phyloP scores from a whole-genome alignment of 2,888 invertebrate genomes.

The Plagodis dolabraria region DNA sequence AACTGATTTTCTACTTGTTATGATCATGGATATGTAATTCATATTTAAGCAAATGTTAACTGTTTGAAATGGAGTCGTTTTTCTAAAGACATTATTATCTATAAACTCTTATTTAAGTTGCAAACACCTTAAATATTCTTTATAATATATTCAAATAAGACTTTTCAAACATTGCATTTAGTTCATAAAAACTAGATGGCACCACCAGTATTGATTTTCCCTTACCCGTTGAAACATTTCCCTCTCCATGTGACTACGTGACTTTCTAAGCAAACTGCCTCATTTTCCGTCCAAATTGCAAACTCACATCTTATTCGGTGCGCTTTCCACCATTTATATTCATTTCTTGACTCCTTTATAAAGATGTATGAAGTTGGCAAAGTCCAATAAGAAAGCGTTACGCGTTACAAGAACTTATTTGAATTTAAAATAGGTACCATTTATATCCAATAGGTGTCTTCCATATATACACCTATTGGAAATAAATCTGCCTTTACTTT shows the following conservation, averaged over 20 bases:
- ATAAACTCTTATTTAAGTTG: too few species aligned
- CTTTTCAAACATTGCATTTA: too few species aligned
- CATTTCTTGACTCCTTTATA: slow-evolving; percentile 68
- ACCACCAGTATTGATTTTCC: slow-evolving; percentile 41
- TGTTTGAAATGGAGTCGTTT: too few species aligned
- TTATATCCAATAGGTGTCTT: too few species aligned
- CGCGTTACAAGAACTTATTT: slow-evolving; percentile 50
- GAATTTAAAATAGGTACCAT: slow-evolving; percentile 38
- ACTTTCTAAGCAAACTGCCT: slow-evolving; percentile 74
- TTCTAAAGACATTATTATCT: too few species aligned
- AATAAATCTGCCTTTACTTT: too few species aligned
- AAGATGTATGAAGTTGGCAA: slow-evolving; percentile 65
- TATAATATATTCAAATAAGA: too few species aligned
- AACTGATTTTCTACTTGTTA: too few species aligned
- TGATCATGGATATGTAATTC: too few species aligned
- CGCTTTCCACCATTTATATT: slow-evolving; percentile 73
- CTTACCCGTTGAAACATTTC: slow-evolving; percentile 24
- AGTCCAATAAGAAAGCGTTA: slow-evolving; percentile 62
- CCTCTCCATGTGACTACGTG: slow-evolving; percentile 63
- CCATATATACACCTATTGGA: too few species aligned
- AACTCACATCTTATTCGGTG: slow-evolving; percentile 74
- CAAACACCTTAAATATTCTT: too few species aligned
- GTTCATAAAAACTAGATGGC: slow-evolving; percentile 56
- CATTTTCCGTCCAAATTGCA: slow-evolving; percentile 76
- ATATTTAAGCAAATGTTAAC: too few species aligned